Evolutionary conservation across 2,797 vertebrate genomes (phyloP).

Genomic region (Rachycentron canadum): DNA sequence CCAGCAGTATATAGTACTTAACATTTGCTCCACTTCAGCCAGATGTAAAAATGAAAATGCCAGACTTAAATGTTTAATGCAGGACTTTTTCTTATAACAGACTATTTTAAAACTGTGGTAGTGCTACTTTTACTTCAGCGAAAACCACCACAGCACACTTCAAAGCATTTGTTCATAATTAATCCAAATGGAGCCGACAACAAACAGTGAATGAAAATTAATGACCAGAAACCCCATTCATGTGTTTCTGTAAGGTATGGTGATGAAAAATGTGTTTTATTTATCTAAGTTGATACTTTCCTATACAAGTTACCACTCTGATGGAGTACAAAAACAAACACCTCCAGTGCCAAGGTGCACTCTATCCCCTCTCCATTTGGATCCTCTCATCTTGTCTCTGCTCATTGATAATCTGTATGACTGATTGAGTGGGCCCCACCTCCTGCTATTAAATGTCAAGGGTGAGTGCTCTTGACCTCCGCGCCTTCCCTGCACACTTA

Average conservation of each 20-base stretch:
- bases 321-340: neutral
- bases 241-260: neutral
- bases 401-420: conserved; percentile 55
- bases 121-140: neutral
- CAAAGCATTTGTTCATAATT: neutral
- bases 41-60: neutral
- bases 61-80: neutral
- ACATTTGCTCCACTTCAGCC: neutral
- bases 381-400: conserved; percentile 47
- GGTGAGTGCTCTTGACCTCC: conserved; percentile 70
- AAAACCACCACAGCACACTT: neutral
- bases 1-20: neutral
- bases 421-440: conserved; percentile 50
- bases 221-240: neutral
- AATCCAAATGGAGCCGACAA: conserved; percentile 7
- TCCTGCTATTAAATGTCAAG: conserved; percentile 67
- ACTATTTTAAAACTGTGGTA: neutral
- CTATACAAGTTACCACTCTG: neutral
- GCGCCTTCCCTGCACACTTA: conserved; percentile 29
- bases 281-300: neutral
- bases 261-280: neutral
- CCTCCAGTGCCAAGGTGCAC: neutral
- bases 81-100: neutral
- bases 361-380: conserved; percentile 4
- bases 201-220: neutral